phyloP scores from a whole-genome alignment of 2,113 vertebrate species.

The Pristiophorus japonicus region DNA sequence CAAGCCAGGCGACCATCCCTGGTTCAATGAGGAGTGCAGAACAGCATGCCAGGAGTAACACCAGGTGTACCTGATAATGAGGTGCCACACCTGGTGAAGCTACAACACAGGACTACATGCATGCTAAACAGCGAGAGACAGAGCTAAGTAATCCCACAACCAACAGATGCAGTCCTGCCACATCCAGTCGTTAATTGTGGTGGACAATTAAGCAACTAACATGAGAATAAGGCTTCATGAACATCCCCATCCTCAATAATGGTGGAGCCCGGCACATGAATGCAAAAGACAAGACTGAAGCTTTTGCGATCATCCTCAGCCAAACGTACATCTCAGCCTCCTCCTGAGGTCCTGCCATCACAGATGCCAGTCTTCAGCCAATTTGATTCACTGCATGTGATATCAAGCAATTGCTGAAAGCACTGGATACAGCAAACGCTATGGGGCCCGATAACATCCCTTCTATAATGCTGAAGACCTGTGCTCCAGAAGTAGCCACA shows the following conservation, averaged over 20 bases:
- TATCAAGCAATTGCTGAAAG: background rate
- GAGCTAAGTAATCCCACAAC: background rate
- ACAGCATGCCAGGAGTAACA: background rate
- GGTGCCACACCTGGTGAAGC: background rate
- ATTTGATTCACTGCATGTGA: background rate
- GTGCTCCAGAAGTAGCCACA: background rate
- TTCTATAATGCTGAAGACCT: background rate
- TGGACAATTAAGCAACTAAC: background rate
- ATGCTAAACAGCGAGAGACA: background rate
- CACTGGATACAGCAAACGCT: background rate
- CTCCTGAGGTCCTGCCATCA: background rate
- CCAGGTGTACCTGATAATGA: background rate
- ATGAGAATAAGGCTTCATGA: background rate
- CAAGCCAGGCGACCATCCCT: background rate
- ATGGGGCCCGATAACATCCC: background rate
- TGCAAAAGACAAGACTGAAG: too few species aligned
- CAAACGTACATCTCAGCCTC: too few species aligned
- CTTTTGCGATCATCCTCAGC: too few species aligned
- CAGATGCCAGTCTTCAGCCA: background rate
- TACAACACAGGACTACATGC: background rate
- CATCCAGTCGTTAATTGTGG: background rate
- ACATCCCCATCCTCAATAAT: background rate
- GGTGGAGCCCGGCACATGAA: background rate
- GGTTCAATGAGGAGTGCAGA: background rate
- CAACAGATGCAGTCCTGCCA: background rate